Base-by-base conservation (phyloP, 2,888 invertebrate genomes). In the Myopa testacea region DNA sequence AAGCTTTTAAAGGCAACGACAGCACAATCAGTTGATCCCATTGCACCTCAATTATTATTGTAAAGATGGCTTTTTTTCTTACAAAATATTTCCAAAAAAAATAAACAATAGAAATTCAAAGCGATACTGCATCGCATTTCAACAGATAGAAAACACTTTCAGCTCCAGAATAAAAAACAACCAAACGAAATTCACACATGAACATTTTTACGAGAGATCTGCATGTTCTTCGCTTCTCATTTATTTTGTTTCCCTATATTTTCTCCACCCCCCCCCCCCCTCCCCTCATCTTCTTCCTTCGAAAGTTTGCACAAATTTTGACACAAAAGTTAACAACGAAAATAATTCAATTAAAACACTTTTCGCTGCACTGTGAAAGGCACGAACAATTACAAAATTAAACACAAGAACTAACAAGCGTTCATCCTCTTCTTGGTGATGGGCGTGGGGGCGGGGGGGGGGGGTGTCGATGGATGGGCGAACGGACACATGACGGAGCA, bases 271-370 rank as follows among this genome's bases (percentile, higher is more conserved):
- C 10, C 10, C 10, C 45, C 45, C 3, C 10, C 45, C 2, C 45
- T 3, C 10, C 37, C 65, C 52, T 71, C 63, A 37, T 52, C 16
- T 16, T 38, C 4, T 40, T 67, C 16, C 78, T 81, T 76, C 81
- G 76, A 80, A 81, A 79, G 78, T 82, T 83, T 82, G 79, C 80
- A 82, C 81, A 82, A 80, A 82, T 79, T 81, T 81, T 76, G 45
- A 65, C 76, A 78, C 73, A 69, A 77, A 82, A 80, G 75, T 74
- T 79, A 85, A 85, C 86, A 87, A 85, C 85, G 87, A 84, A 86
- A 86, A 88, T 87, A 87, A 87, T 87, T 88, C 87, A 87, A 87
- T 87, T 87, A 87, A 88, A 87, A 88, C 86, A 87, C 88, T 88
- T 87, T 87, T 81, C 69, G 69, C 68, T 52, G 52, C 75, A 68